Evolutionary conservation across 2,797 vertebrate genomes (phyloP), one percentile per base, ranked within the genome.

Genomic region (Spizella passerina): DNA sequence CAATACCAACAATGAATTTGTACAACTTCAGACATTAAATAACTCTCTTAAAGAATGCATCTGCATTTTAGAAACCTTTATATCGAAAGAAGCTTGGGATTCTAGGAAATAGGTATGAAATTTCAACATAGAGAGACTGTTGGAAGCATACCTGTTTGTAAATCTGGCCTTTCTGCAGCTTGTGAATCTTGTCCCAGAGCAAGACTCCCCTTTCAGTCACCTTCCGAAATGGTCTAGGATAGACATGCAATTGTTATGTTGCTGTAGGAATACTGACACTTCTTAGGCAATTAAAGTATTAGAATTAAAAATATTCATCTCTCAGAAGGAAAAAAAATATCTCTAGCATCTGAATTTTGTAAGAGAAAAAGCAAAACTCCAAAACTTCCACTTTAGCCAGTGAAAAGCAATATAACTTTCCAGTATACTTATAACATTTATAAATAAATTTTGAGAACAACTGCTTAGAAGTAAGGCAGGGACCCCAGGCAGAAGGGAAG

Each of bases 111-210:
- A 20, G 8, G 17, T 47, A 50, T 30, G 9, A 76, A 30, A 83
- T 49, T 32, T 90, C 41, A 76, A 82, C 17, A 21, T 8, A n/a
- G 43, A 34, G 9, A 27, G 14, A 41, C 70, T 22, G 17, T 5
- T 60, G 55, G 77, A 93, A 34, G 21, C 61, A 0, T 97, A 99
- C 99, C 99, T 99, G 99, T 96, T 99, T 99, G 98, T 99, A 99
- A 96, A 99, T 99, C 97, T 99, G 98, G 84, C 99, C 99, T 93
- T 99, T 99, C 96, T 99, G 99, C 94, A 99, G 94, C 91, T 97
- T 98, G 97, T 99, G 98, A 96, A 99, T 99, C 97, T 99, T 98
- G 98, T 99, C 99, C 99, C 99, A 99, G 41, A 99, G 98, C 94
- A 99, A 93, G 23, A 99, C 98, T 10, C 99, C 99, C 96, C 98